Conservation (phyloP, 2,888 invertebrate genomes). For the Oxytorus armatus region DNA sequence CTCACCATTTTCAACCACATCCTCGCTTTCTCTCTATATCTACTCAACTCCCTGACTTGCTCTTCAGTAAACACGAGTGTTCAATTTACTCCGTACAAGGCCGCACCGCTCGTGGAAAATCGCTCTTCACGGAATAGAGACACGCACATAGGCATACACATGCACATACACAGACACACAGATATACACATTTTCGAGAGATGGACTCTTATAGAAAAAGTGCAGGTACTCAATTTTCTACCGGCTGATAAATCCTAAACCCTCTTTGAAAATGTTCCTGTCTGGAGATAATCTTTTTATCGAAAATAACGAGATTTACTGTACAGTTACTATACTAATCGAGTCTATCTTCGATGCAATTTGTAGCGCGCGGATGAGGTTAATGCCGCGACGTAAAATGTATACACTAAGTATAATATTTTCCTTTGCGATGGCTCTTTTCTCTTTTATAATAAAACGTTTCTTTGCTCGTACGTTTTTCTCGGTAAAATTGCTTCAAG, state of each 20-base stretch:
- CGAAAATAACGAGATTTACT: slow-evolving; percentile 25
- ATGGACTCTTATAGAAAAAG: slow-evolving; percentile 21
- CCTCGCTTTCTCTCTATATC: slow-evolving; percentile 56
- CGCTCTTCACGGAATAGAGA: slow-evolving; percentile 52
- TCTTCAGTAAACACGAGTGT: slow-evolving; percentile 68
- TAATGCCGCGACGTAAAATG: too few species aligned
- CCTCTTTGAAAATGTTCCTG: slow-evolving; percentile 1
- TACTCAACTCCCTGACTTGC: slow-evolving; percentile 58
- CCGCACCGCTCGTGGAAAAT: slow-evolving; percentile 59
- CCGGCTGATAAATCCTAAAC: slow-evolving; percentile 12
- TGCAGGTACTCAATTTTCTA: slow-evolving; percentile 21
- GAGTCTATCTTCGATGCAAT: not conserved
- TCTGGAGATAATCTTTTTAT: slow-evolving; percentile 24
- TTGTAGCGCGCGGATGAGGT: too few species aligned
- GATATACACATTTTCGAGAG: not conserved
- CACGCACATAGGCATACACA: not conserved
- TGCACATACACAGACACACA: slow-evolving; percentile 1
- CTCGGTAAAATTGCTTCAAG: too few species aligned
- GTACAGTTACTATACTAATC: not conserved
- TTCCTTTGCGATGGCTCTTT: too few species aligned
- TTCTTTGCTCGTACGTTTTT: too few species aligned
- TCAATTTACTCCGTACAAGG: slow-evolving; percentile 66
- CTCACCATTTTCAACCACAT: slow-evolving; percentile 48
- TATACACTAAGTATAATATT: too few species aligned
- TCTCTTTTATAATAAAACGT: too few species aligned